Evolutionary conservation across 2,888 invertebrate species (phyloP), one percentile per base, ranked within the genome.

Genomic region (Scaeva pyrastri): DNA sequence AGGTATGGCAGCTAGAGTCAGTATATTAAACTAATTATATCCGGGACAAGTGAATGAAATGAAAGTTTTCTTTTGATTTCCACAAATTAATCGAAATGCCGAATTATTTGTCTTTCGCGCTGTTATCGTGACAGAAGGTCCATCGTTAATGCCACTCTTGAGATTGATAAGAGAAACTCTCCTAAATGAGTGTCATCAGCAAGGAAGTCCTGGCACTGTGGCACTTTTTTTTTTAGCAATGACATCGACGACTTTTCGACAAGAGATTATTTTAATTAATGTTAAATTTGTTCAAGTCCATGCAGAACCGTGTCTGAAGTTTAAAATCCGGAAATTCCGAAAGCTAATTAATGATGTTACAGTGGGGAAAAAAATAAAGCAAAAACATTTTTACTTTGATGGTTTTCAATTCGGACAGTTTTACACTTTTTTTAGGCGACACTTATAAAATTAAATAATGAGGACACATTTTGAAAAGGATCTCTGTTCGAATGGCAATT

Each of bases 341-440:
- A 74, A 84, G 84, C 66, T 75, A 84, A 80, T 84, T 84, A 75
- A 79, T 75, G 75, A 64, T 43, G 58, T 79, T 84, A 70, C 45
- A 58, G 12, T 12, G 6, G 74, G 68, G 14, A 39, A 39, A 39
- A 39, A 14, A 21, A 50, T 4, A 7, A 68, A 56, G 50, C 19
- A 58, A 0, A n/a, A 4, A 14, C 19, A 6, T 60, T 2, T 68
- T 48, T 31, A 39, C 77, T 82, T 82, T 76, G 71, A 60, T 72
- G 72, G 48, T 76, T 71, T 73, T 70, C 68, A 55, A 58, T 14
- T 12, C 31, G 55, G 26, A 39, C 5, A 55, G 52, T 41, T 39
- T 39, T n/a, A n/a, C 7, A 21, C 12, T 1, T 19, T 14, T 56
- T n/a, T 11, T 0, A 11, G 7, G 2, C 23, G 7, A 14, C 23